These are phyloP conservation scores for Ariolimax columbianus DNA, from an alignment of 2,888 invertebrate species.

Conservation along the genomic window DNA sequence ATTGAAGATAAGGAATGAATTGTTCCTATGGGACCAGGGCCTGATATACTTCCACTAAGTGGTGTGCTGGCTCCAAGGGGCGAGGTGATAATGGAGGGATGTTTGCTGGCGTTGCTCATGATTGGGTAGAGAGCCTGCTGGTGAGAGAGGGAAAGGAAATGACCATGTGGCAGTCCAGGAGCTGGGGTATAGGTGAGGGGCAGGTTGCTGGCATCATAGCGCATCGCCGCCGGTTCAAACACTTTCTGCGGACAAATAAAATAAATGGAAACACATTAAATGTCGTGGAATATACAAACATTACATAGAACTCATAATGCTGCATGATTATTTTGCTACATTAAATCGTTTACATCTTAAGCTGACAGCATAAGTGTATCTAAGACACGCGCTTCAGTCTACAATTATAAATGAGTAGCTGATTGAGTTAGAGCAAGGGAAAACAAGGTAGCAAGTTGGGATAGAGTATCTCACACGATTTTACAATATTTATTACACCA, in stretches of 20 bases:
- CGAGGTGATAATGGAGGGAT: constrained; percentile 28
- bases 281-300: neutral
- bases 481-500: no score
- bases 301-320: neutral
- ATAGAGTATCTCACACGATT: no score
- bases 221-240: constrained; percentile 31
- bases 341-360: no score
- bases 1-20: constrained; percentile 34
- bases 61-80: constrained; percentile 27
- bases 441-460: no score
- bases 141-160: constrained; percentile 3
- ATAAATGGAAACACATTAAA: neutral
- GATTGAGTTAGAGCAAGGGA: no score
- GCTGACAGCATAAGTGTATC: no score
- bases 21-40: neutral
- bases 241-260: constrained; percentile 9
- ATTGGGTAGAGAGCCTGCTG: constrained; percentile 31
- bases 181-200: constrained; percentile 22
- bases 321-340: no score
- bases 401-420: no score
- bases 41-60: neutral
- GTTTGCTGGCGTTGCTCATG: constrained; percentile 24
- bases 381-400: no score
- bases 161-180: constrained; percentile 28
- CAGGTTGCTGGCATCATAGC: constrained; percentile 46